Evolutionary conservation across 2,113 vertebrate species (phyloP).

Genomic region (Gavia stellata): DNA sequence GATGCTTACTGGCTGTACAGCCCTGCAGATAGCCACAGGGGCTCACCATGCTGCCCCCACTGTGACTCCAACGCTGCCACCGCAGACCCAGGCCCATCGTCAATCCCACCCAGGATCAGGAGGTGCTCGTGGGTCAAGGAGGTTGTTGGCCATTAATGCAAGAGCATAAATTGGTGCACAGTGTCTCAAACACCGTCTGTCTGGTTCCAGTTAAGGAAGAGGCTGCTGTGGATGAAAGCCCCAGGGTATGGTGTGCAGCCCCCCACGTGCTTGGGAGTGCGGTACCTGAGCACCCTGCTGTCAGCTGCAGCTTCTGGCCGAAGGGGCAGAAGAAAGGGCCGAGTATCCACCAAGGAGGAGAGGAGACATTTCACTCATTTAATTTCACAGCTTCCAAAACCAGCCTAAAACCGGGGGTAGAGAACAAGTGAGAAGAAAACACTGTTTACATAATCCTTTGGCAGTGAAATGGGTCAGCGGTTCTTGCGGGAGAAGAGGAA

Average conservation of each 20-base stretch:
- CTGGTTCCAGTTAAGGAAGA: background rate
- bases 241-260: background rate
- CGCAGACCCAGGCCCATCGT: accelerated
- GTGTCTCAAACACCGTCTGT: accelerated
- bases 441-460: slow-evolving; percentile 18
- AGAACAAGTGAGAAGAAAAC: background rate
- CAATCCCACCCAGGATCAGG: background rate
- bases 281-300: background rate
- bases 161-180: background rate
- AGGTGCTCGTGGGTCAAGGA: background rate
- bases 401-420: background rate
- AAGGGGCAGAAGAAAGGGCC: background rate
- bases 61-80: accelerated
- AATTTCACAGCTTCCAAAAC: background rate
- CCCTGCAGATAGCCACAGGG: background rate
- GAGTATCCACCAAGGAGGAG: background rate
- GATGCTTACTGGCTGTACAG: accelerated
- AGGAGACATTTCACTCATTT: background rate
- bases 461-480: background rate
- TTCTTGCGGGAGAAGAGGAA: background rate
- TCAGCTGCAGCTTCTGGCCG: background rate
- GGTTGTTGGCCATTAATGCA: background rate
- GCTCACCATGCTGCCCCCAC: background rate
- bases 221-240: background rate
- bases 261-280: accelerated